These are phyloP conservation scores for Oreocharis arfaki DNA, from an alignment of 2,113 vertebrate genomes.

Conservation along the genomic window DNA sequence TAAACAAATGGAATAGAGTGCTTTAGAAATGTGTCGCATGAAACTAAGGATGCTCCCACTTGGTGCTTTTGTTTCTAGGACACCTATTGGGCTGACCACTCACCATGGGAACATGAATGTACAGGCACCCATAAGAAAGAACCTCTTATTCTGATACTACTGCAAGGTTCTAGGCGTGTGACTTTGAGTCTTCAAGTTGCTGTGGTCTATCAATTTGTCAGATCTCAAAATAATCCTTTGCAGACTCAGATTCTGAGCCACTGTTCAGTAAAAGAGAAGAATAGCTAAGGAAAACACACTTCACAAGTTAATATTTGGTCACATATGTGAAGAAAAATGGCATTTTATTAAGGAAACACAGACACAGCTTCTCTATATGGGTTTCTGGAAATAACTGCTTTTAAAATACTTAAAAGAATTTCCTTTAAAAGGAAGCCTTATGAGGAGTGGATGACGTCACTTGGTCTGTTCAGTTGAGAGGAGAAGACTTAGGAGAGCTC, in stretches of 20 bases:
- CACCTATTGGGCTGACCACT: neutral
- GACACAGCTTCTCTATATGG: neutral
- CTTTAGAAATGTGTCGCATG: neutral
- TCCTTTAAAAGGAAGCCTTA: no score
- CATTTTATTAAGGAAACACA: neutral
- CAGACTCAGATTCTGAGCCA: neutral
- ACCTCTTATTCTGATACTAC: neutral
- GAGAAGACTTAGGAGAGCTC: neutral
- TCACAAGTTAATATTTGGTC: neutral
- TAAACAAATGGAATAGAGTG: neutral
- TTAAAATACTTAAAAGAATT: no score
- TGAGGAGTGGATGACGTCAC: rapidly evolving
- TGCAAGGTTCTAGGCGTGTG: neutral
- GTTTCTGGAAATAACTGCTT: neutral
- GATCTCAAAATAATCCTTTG: neutral
- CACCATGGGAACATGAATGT: neutral
- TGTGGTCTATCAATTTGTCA: rapidly evolving
- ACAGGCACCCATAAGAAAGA: neutral
- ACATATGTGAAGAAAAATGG: neutral
- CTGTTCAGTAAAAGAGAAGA: neutral
- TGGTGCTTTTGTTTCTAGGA: neutral
- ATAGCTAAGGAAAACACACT: neutral
- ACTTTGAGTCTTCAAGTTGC: neutral
- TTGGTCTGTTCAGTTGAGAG: neutral
- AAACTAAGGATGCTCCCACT: neutral